phyloP scores from a whole-genome alignment of 1,140 invertebrate genomes.

The Pentalonia nigronervosa region DNA sequence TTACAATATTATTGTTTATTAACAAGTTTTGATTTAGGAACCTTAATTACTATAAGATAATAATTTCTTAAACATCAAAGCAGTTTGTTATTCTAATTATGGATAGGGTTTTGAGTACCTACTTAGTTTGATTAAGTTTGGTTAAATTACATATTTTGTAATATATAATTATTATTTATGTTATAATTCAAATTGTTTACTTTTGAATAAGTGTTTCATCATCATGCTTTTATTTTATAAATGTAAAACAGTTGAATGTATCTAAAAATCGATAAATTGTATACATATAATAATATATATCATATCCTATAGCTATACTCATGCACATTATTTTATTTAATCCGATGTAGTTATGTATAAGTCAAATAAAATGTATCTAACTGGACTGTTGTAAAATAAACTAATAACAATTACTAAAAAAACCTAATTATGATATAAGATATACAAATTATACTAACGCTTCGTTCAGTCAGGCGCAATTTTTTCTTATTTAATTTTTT shows the following conservation, averaged over 20 bases:
- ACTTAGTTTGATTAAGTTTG: not conserved
- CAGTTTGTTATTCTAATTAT: not conserved
- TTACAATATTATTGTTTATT: not conserved
- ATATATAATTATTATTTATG: not conserved
- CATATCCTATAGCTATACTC: not conserved
- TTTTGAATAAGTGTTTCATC: not conserved
- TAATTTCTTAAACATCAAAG: not conserved
- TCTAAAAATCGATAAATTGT: not conserved
- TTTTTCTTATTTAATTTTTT: no score
- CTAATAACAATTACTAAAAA: no score
- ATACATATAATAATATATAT: not conserved
- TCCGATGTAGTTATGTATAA: not conserved
- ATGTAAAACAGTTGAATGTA: not conserved
- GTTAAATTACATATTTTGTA: not conserved
- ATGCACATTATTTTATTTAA: not conserved
- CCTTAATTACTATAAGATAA: not conserved
- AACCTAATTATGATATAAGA: no score
- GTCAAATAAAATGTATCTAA: no score
- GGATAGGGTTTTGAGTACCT: not conserved
- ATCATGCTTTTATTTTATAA: not conserved
- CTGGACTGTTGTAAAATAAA: no score
- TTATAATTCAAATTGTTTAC: not conserved
- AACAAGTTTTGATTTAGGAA: not conserved
- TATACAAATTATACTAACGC: no score
- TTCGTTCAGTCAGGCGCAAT: no score